phyloP scores from a whole-genome alignment of 2,797 vertebrate species.

The Poeciliopsis gracilis region DNA sequence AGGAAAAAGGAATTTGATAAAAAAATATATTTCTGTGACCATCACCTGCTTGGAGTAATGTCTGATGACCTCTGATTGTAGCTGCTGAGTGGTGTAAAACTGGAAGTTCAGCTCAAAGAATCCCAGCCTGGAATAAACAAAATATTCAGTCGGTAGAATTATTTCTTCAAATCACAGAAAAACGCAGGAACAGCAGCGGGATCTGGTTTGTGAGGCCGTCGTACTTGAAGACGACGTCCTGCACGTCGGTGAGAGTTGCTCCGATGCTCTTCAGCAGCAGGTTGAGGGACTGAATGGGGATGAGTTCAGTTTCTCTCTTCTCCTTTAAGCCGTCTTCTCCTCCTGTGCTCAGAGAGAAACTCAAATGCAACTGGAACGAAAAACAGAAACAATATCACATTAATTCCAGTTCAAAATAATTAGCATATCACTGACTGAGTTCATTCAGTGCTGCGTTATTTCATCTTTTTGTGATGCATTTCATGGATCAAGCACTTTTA shows the following conservation, averaged over 20 bases:
- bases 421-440: not conserved
- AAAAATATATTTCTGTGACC: not conserved
- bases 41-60: conserved; percentile 97
- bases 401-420: not conserved
- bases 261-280: conserved; percentile 96
- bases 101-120: conserved; percentile 93
- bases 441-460: not conserved
- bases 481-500: not conserved
- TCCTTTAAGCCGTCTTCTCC: conserved; percentile 89
- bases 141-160: not conserved
- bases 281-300: conserved; percentile 90
- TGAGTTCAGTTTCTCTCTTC: conserved; percentile 84
- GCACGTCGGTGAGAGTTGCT: conserved; percentile 94
- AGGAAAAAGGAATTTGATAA: not conserved
- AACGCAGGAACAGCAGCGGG: not conserved
- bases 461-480: not conserved
- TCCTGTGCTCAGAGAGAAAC: conserved; percentile 92
- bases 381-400: fast-evolving
- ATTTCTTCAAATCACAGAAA: not conserved
- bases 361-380: conserved; percentile 89
- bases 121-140: conserved; percentile 82
- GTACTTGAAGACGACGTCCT: conserved; percentile 97
- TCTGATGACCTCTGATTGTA: conserved; percentile 89
- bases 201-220: conserved; percentile 13
- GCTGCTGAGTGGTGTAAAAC: conserved; percentile 90